Base-by-base conservation (phyloP, 2,113 vertebrate genomes). In the Sturnira hondurensis region DNA sequence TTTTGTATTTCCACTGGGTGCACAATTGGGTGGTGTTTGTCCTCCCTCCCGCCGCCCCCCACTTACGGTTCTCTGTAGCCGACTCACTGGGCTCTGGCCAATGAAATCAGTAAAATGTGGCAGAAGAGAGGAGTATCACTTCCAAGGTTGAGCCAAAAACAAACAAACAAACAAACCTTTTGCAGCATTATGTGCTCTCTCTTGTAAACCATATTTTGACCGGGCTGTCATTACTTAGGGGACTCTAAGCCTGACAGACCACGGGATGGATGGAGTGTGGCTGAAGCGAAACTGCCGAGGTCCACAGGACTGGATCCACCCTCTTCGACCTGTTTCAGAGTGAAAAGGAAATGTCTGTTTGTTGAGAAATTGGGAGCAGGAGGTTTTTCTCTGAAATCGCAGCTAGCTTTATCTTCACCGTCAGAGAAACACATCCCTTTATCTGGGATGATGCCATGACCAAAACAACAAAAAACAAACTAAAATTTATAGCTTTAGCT, bases 11-110 rank as follows among this genome's bases (percentile, higher is more conserved):
- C 50, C 38, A 33, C 16, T 61, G 67, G 7, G 74, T 31, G 68
- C 9, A 31, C 6, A 38, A 20, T 31, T 12, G 19, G 7, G 45
- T 1, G 0, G 15, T 11, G 14, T 28, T 33, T 6, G 22, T 1
- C 28, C 16, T 3, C 20, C 11, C 10, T 54, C 10, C 13, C 11
- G 1, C 7, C 5, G 4, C 9, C 41, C 41, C 12, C 9, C n/a
- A 2, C 36, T 36, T 22, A 33, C 4, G 28, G 24, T 47, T 84
- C 16, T 84, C 16, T 61, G 36, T 4, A 26, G 4, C 73, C 52
- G 36, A 22, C 6, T 63, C 54, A 54, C 36, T 70, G 94, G 76
- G n/a, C 47, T 61, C 56, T 73, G n/a, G 31, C 15, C 77, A 38
- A 22, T 4, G 52, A 83, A 83, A 77, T 77, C 36, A 31, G 20